Percentiles rank a stretch among this genome's conserved stretches.
phyloP scores from a whole-genome alignment of 1,140 invertebrate genomes.

The roundworm (Caenorhabditis elegans) region DNA sequence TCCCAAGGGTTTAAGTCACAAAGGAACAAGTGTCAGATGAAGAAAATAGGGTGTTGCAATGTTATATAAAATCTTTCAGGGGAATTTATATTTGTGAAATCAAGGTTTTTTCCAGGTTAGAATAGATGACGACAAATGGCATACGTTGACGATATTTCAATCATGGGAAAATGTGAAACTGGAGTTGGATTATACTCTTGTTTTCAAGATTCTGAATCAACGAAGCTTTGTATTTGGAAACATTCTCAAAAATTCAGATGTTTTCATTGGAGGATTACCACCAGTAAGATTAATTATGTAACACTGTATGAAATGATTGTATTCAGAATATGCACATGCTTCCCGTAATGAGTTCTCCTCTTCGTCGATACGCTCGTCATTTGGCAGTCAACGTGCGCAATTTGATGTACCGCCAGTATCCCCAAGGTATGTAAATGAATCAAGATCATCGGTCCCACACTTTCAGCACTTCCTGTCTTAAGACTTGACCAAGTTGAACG shows the following conservation, averaged over 20 bases:
- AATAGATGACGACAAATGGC: constrained; percentile 42
- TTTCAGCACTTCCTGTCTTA: constrained; percentile 17
- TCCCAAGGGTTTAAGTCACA: neutral
- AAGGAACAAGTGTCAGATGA: neutral
- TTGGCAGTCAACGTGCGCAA: constrained; percentile 62
- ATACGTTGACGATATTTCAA: constrained; percentile 46
- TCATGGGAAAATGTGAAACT: constrained; percentile 65
- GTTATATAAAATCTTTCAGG: neutral
- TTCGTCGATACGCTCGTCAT: constrained; percentile 57
- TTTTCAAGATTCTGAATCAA: constrained; percentile 72
- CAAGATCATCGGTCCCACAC: neutral
- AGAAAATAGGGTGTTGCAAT: neutral
- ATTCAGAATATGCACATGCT: constrained; percentile 61
- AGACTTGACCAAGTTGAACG: constrained; percentile 23
- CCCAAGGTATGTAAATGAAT: constrained; percentile 48
- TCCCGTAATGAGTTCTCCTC: constrained; percentile 55
- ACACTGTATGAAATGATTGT: neutral
- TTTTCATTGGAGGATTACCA: constrained; percentile 89
- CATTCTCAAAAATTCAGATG: constrained; percentile 80
- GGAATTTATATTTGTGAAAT: neutral
- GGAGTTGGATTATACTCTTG: constrained; percentile 59
- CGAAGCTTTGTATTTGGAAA: constrained; percentile 83
- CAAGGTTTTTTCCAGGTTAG: neutral
- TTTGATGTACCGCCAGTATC: constrained; percentile 61
- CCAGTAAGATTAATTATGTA: constrained; percentile 75